Base-by-base conservation (phyloP, 92 coral and sea anemone genomes). In the Porites evermanni region DNA sequence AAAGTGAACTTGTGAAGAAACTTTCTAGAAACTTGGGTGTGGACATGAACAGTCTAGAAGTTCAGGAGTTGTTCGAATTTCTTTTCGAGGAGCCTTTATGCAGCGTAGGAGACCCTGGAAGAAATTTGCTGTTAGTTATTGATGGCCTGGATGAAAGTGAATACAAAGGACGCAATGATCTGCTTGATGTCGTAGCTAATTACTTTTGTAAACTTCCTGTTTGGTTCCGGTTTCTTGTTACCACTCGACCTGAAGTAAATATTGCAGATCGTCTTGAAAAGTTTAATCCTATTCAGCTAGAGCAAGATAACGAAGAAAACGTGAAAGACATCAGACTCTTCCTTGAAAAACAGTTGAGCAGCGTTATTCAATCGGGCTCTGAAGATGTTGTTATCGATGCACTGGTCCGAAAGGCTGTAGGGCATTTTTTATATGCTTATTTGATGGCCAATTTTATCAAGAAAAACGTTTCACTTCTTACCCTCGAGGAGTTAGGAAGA, bases 101-200 rank as follows among this genome's bases (percentile, higher is more conserved):
- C 51, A 64, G 12, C 50, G 38, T 91, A 13, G 38, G 65, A 18
- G 85, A 77, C 44, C 93, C 91, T 24, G 78, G 82, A 5, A 70
- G 74, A 67, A 82, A 24, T 38, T 23, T 67, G 29, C 29, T 91
- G 12, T 53, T 91, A 8, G 85, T 91, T 4, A 78, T 91, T 7
- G 94, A 91, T 38, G 94, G 89, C 26, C 53, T 91, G 1, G 94
- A 91, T 59, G 94, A 91, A 79, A 66, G 89, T 52, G 94, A 88
- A 2, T 79, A 83, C 61, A 18, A 78, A 19, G 84, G 86, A 4
- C 88, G 85, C 56, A 61, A 67, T 23, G 91, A 82, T 51, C 17
- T 87, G 51, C 56, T 79, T 4, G 72, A 91, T 16, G 79, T 87
- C 16, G 78, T 91, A n/a, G 71, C 83, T 18, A 65, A 53, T 17